Percentiles rank a stretch among this genome's conserved stretches.
Evolutionary conservation across 2,113 vertebrate species (phyloP).

Genomic region (Pycnonotus jocosus): DNA sequence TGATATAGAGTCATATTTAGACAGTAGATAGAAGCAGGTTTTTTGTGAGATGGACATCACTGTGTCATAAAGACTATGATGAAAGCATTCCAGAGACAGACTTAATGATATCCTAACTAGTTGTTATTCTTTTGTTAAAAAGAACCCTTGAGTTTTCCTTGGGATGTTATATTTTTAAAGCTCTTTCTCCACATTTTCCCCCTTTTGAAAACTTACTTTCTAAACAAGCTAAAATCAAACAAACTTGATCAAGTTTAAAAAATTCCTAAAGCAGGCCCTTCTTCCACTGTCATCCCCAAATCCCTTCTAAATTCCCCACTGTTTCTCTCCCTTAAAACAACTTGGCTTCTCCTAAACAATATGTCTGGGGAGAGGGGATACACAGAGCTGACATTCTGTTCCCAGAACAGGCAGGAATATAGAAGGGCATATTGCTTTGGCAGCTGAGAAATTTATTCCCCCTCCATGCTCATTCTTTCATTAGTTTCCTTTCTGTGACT

Average conservation of each 20-base stretch:
- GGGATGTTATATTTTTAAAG: background rate
- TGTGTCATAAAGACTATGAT: background rate
- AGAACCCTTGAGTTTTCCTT: background rate
- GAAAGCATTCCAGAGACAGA: background rate
- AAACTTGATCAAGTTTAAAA: background rate
- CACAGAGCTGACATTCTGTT: background rate
- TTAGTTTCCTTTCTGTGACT: conserved; percentile 20
- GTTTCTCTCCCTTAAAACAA: background rate
- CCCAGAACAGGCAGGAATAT: background rate
- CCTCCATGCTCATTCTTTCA: background rate
- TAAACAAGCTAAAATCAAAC: background rate
- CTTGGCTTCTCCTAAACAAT: background rate
- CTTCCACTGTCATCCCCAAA: background rate
- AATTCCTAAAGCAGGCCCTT: background rate
- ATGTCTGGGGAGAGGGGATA: background rate
- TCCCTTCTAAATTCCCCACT: background rate
- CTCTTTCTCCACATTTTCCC: background rate
- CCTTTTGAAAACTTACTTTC: background rate
- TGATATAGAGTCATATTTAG: background rate
- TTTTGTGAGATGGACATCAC: background rate
- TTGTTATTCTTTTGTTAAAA: background rate
- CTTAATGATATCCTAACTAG: background rate
- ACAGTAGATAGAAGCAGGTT: background rate
- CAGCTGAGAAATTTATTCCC: background rate
- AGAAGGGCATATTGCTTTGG: background rate